Evolutionary conservation across 1,140 invertebrate species (phyloP), one percentile per base, ranked within the genome.

Genomic region (Bombus confusus): DNA sequence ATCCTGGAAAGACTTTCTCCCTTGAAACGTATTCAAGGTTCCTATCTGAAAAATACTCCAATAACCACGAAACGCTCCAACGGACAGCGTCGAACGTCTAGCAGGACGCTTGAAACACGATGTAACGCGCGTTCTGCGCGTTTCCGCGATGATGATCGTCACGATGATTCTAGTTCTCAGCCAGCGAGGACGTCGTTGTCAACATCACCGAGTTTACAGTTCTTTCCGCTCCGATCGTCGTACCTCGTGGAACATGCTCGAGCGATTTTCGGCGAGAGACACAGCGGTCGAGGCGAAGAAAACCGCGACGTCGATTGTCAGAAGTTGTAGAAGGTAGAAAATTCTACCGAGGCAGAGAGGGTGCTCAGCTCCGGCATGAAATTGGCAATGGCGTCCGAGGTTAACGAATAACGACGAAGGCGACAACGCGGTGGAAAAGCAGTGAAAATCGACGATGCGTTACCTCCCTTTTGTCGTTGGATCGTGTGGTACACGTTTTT

Each of bases 401-500:
- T 34, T 47, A 39, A 34, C 22, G 39, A 37, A 77, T 18, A 52
- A 80, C 1, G 47, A 43, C 2, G 47, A 12, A 59, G 22, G 15
- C 31, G 47, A 43, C 28, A 62, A 43, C 47, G 34, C 59, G 31
- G 25, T 75, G 43, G 43, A 34, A 8, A 37, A 72, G n/a, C 37
- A 52, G 68, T 2, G 76, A n/a, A 34, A 72, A 69, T 34, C 76
- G 68, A 72, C n/a, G 77, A 72, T 62, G 68, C 76, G 52, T 72
- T 37, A 12, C 69, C 62, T 52, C 74, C 80, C 66, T 83, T 83
- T 62, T 31, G 85, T 47, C 74, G 43, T 72, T 80, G 83, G 31
- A 79, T 47, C 82, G 66, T 72, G 47, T 72, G 80, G 57, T 72
- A 59, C 43, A 31, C 47, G 52, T 39, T 71, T 71, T 18, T 77